Conservation (phyloP, 2,113 vertebrate species). For the Terrapene triunguis region DNA sequence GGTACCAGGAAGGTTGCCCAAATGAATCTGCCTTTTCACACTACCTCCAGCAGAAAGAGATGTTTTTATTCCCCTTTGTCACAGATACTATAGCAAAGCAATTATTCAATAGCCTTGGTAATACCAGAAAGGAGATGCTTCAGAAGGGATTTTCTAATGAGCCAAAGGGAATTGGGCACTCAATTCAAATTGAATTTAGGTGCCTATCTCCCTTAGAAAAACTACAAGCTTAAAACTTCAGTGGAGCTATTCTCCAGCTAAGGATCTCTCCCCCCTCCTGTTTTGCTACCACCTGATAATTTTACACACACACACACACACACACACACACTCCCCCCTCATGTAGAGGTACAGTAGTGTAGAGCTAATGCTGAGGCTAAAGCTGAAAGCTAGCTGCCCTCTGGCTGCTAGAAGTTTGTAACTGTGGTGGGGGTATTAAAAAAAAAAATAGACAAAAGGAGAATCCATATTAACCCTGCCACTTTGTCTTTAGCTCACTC, state of each 20-base stretch:
- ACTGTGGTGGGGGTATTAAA: not conserved
- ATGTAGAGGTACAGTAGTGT: not conserved
- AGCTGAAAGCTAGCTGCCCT: not conserved
- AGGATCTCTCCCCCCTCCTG: not conserved
- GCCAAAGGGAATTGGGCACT: not conserved
- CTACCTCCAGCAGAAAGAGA: not conserved
- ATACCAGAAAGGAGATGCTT: not conserved
- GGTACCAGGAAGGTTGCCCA: not conserved
- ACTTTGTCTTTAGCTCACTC: not conserved
- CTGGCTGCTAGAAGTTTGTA: not conserved
- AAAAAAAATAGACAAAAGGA: not conserved
- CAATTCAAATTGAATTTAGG: not conserved
- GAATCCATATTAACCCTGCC: not conserved
- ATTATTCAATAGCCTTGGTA: not conserved
- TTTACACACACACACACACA: not conserved
- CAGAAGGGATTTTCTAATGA: not conserved
- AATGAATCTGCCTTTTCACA: not conserved
- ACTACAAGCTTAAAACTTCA: not conserved
- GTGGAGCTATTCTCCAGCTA: fast-evolving
- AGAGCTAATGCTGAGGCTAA: not conserved
- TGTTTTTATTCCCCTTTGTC: fast-evolving
- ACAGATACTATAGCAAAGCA: not conserved
- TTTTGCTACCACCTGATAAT: fast-evolving
- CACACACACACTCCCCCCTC: no score
- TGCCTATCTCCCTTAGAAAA: not conserved